Base-by-base conservation (phyloP, 2,113 vertebrate species). In the Hucho hucho region DNA sequence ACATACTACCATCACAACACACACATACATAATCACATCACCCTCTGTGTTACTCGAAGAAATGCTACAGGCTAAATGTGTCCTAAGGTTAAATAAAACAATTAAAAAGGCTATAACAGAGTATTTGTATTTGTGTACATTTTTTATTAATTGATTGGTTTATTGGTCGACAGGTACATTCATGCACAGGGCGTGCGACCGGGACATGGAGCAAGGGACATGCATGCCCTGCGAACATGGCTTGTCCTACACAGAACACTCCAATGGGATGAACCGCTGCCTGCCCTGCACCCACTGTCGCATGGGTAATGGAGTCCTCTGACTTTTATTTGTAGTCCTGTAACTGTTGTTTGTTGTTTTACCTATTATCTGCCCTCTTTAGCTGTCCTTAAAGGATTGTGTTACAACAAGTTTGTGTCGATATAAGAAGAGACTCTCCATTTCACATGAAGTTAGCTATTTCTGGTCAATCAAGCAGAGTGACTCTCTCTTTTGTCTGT, bases 261-360 rank as follows among this genome's bases (percentile, higher is more conserved):
- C 92, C 70, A 94, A 92, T 7, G 93, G 93, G 75, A 93, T 94
- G 93, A 82, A 79, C 72, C 88, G 90, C 80, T 94, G 93, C 75
- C 74, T 94, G 80, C 92, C 88, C 11, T 94, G 93, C 18, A 92
- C 88, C 1, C 89, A 89, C 78, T 94, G 93, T 64, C 92, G 92
- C 78, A 82, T 53, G 77, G 93, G 93, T 94, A 90, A 87, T 9
- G 24, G 0, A 22, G 0, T n/a, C 12, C n/a, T 49, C 46, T 59
- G 18, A 12, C 67, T 43, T 32, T 20, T 25, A 18, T 43, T 43
- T 43, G 37, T 43, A 43, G 37, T 43, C 37, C 14, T 53, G 49
- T 14, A 53, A 53, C 12, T 53, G 16, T 18, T 53, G 13, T 53
- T 14, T 16, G 16, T 18, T 43, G 37, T 43, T 43, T 43, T 43